Conservation (phyloP, 2,888 invertebrate species). For the Helobdella robusta region DNA sequence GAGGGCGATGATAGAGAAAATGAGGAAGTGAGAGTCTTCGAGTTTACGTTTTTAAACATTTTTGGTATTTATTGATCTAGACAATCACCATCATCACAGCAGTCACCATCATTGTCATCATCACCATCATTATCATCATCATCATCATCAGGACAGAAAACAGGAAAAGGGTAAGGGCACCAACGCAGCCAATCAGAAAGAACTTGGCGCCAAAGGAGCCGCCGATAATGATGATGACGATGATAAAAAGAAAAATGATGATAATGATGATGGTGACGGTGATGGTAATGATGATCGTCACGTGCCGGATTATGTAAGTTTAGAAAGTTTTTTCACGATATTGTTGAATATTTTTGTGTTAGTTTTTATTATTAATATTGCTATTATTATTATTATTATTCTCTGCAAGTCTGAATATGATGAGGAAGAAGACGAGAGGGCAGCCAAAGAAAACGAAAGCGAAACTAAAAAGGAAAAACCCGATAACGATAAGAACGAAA, state of each 20-base stretch:
- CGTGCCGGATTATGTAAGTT: conserved; percentile 15
- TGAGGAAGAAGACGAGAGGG: conserved; percentile 54
- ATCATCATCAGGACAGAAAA: background rate
- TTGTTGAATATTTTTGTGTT: background rate
- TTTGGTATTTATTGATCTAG: no score
- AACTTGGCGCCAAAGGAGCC: conserved; percentile 1
- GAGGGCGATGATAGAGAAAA: conserved; percentile 51
- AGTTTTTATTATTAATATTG: background rate
- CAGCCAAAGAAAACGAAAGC: conserved; percentile 61
- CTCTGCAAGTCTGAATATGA: conserved; percentile 12
- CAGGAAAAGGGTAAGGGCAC: conserved; percentile 22
- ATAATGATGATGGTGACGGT: conserved; percentile 3
- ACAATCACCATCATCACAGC: no score
- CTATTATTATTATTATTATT: background rate
- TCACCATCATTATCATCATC: no score
- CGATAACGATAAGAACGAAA: conserved; percentile 27
- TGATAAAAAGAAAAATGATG: conserved; percentile 6
- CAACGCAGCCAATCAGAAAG: conserved; percentile 5
- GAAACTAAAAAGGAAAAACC: no score
- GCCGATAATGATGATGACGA: background rate
- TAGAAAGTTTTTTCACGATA: no score
- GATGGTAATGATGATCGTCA: conserved; percentile 1
- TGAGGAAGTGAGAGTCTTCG: background rate
- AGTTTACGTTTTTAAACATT: background rate
- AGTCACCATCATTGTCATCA: no score